These are phyloP conservation scores for Drosophila pullipes DNA, from an alignment of 2,888 invertebrate species.

Conservation along the genomic window DNA sequence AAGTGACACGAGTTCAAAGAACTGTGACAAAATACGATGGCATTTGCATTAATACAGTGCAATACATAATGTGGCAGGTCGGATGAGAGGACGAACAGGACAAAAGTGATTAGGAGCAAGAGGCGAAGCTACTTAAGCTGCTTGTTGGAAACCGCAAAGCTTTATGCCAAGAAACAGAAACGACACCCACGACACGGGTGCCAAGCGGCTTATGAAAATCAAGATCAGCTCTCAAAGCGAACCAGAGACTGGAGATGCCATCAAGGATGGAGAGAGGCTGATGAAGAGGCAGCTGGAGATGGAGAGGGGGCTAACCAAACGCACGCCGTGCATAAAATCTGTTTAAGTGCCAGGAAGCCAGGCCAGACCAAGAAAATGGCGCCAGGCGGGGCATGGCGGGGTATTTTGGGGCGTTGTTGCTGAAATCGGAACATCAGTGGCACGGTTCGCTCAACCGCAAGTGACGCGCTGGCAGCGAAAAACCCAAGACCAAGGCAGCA, in stretches of 20 bases:
- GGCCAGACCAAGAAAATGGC: conserved; percentile 9
- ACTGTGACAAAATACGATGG: conserved; percentile 19
- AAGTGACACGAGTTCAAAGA: conserved; percentile 15
- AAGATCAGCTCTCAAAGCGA: conserved; percentile 53
- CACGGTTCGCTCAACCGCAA: conserved; percentile 27
- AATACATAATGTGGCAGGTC: background rate
- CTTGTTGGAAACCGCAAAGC: conserved; percentile 56
- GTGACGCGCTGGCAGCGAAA: conserved; percentile 9
- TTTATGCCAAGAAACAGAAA: conserved; percentile 40
- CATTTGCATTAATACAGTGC: conserved; percentile 35
- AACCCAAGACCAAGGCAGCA: background rate
- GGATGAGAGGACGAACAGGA: background rate
- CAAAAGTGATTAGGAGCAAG: background rate
- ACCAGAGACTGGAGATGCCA: background rate
- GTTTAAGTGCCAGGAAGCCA: conserved; percentile 57
- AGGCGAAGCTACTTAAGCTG: conserved; percentile 53
- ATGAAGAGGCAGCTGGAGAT: background rate
- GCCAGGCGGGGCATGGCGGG: too few relatives aligned
- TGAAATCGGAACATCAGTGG: conserved; percentile 6
- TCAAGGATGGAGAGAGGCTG: too few relatives aligned
- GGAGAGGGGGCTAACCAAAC: background rate
- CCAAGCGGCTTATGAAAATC: conserved; percentile 64
- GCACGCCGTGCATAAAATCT: conserved; percentile 59
- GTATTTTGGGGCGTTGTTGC: background rate
- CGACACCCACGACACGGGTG: conserved; percentile 27